Base-by-base conservation (phyloP, 2,888 invertebrate species). In the Rhorus exstirpatorius region DNA sequence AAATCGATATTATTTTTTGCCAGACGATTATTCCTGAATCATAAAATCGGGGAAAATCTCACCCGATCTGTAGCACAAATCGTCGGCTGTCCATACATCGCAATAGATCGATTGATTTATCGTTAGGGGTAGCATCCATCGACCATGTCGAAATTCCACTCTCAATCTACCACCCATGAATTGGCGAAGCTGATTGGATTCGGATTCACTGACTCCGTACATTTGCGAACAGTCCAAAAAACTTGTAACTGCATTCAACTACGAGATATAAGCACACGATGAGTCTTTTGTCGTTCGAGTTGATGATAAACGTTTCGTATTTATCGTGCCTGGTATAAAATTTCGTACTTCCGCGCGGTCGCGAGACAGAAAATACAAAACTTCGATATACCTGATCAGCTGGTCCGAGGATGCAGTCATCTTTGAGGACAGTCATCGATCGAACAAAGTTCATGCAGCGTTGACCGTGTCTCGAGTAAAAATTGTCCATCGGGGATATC, bases 371-470 rank as follows among this genome's bases (percentile, higher is more conserved):
- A 14, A n/a, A 3, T 8, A 35, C 10, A 19, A 35, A 12, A 19
- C 0, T 35, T 2, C 17, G 1, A 7, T 6, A 26, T 70, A 80
- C 95, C 93, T 95, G 95, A 86, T 95, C 94, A 1, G 95, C 95
- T 83, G 94, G 93, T 0, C 95, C 95, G 46, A 95, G 90, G 65
- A 93, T 94, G 87, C 95, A 95, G 82, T 95, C 94, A 21, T 94
- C 94, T 72, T 94, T 91, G 0, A 94, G 94, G 0, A 94, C 93
- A 0, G 95, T 94, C 86, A 94, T 93, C 49, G 95, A 95, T 70
- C 95, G 93, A 0, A 95, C 94, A 83, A 95, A 95, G 89, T 95
- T 95, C 84, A 95, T 93, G 86, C 95, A 96, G 12, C 91, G 92
- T 78, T 94, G 92, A 0, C 94, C 93, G 70, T 93, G 89, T n/a